Conservation (phyloP, 2,797 vertebrate species). For the Chiloscyllium punctatum region DNA sequence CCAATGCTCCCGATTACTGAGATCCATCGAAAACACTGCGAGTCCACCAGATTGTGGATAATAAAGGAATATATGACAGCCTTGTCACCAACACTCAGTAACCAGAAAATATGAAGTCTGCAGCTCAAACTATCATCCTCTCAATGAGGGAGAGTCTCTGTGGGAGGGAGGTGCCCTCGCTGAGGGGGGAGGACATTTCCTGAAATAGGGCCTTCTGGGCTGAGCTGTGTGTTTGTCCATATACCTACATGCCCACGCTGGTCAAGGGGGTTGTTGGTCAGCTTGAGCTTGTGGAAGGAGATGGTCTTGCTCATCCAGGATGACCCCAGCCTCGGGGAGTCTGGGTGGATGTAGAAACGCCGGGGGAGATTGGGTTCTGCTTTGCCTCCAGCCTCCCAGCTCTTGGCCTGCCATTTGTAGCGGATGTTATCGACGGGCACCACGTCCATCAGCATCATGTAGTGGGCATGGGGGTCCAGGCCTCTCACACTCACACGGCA, state of each 20-base stretch:
- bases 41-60: too few relatives aligned
- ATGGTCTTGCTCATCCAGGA: slow-evolving; percentile 48
- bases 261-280: slow-evolving; percentile 49
- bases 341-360: slow-evolving; percentile 48
- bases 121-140: too few relatives aligned
- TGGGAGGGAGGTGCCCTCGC: too few relatives aligned
- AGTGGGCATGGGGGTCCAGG: slow-evolving; percentile 48
- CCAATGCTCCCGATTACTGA: too few relatives aligned
- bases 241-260: slow-evolving; percentile 43
- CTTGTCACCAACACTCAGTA: too few relatives aligned
- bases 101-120: too few relatives aligned
- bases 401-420: slow-evolving; percentile 45
- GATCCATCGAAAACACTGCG: too few relatives aligned
- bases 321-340: slow-evolving; percentile 45
- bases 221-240: background rate
- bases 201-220: background rate
- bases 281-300: slow-evolving; percentile 51
- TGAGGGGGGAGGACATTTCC: background rate
- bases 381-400: slow-evolving; percentile 45
- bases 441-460: slow-evolving; percentile 52
- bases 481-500: slow-evolving; percentile 49
- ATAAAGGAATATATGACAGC: too few relatives aligned
- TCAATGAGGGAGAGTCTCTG: too few relatives aligned
- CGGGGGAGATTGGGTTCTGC: slow-evolving; percentile 45
- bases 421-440: slow-evolving; percentile 49